Conservation (phyloP, 2,797 vertebrate species). For the Paratrypauchen microcephalus region DNA sequence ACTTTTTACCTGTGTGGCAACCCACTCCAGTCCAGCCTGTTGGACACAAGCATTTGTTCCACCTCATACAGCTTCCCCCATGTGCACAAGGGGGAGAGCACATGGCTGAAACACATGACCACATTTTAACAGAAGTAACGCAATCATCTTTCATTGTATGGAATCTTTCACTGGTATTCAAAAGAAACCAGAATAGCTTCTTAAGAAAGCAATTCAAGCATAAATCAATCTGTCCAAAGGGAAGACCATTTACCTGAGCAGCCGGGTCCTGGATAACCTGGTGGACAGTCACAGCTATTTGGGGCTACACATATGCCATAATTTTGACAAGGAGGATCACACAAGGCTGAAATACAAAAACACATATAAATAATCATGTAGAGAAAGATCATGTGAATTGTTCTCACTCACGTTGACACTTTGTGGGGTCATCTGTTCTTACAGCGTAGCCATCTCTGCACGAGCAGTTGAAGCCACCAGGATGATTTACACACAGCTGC, state of each 20-base stretch:
- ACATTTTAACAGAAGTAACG: background rate
- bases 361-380: background rate
- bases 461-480: constrained; percentile 76
- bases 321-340: constrained; percentile 79
- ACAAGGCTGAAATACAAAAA: constrained; percentile 70
- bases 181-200: background rate
- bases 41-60: constrained; percentile 78
- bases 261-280: constrained; percentile 79
- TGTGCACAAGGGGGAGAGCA: constrained; percentile 82
- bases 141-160: constrained; percentile 3
- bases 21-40: constrained; percentile 76
- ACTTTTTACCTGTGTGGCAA: constrained; percentile 75
- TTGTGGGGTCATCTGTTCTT: constrained; percentile 72
- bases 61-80: constrained; percentile 81
- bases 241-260: constrained; percentile 73
- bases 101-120: constrained; percentile 71
- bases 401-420: constrained; percentile 78
- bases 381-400: background rate
- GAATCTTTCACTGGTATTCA: background rate
- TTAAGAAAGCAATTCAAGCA: background rate
- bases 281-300: constrained; percentile 80
- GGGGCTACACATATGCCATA: constrained; percentile 81
- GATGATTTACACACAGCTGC: constrained; percentile 79
- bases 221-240: background rate
- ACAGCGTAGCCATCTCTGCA: constrained; percentile 73